Evolutionary conservation across 2,113 vertebrate genomes (phyloP).

Genomic region (Antennarius striatus): DNA sequence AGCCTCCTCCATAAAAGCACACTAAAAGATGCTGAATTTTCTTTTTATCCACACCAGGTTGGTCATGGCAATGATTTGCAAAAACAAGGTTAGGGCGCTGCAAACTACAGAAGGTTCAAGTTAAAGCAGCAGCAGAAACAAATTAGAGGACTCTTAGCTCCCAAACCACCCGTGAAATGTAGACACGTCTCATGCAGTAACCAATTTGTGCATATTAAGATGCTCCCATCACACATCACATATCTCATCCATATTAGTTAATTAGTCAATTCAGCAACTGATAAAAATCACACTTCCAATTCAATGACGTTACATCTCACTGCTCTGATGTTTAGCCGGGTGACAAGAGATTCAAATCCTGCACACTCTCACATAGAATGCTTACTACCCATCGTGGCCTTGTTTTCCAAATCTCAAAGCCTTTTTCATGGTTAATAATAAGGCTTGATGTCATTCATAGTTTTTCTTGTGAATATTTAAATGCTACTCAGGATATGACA

Average conservation of each 20-base stretch:
- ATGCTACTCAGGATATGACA: not conserved
- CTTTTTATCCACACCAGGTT: conserved; percentile 8
- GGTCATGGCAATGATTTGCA: not conserved
- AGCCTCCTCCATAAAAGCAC: too few species aligned
- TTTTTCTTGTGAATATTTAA: too few species aligned
- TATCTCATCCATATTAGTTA: not conserved
- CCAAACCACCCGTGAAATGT: too few species aligned
- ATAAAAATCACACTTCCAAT: too few species aligned
- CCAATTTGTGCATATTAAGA: not conserved
- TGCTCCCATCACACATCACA: not conserved
- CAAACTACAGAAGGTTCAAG: too few species aligned
- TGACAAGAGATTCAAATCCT: conserved; percentile 15
- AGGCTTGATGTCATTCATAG: too few species aligned
- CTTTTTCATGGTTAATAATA: not conserved
- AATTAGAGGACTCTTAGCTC: not conserved
- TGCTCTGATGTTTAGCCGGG: conserved; percentile 5
- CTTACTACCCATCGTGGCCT: conserved; percentile 8
- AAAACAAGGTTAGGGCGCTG: too few species aligned
- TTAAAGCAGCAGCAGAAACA: not conserved
- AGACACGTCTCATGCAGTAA: too few species aligned
- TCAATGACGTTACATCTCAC: conserved; percentile 1
- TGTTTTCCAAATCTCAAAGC: conserved; percentile 5
- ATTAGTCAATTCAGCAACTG: too few species aligned
- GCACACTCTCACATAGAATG: not conserved
- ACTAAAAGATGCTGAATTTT: conserved; percentile 8